These are phyloP conservation scores for Vidua chalybeata DNA, from an alignment of 2,113 vertebrate genomes.

Conservation along the genomic window DNA sequence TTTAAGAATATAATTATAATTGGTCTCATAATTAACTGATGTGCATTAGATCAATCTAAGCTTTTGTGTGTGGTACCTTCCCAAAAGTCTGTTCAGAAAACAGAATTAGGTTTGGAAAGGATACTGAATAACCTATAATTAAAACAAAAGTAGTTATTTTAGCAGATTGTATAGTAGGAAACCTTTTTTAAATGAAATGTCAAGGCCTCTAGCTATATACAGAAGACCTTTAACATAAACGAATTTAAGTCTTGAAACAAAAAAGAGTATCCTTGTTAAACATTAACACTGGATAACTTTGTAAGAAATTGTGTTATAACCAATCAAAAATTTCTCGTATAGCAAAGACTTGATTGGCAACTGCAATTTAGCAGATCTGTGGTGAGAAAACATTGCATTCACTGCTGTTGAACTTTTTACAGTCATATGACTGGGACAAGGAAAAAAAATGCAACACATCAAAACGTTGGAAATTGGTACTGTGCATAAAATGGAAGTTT, in stretches of 20 bases:
- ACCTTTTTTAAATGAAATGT: neutral
- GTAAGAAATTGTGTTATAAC: neutral
- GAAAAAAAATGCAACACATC: neutral
- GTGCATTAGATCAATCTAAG: neutral
- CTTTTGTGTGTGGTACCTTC: neutral
- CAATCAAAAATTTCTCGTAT: neutral
- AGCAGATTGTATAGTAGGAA: neutral
- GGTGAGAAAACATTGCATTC: neutral
- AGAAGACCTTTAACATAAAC: neutral
- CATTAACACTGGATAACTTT: neutral
- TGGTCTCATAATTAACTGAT: neutral
- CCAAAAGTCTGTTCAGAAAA: neutral
- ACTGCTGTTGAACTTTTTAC: neutral
- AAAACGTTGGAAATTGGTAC: neutral
- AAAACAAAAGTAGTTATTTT: neutral
- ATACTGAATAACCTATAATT: neutral
- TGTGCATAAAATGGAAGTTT: neutral
- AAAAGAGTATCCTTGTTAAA: neutral
- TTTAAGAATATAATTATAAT: neutral
- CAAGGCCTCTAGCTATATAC: neutral
- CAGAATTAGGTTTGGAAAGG: neutral
- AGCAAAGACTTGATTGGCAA: neutral
- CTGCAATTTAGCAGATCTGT: neutral
- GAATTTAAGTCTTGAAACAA: neutral
- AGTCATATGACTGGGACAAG: neutral